A percentile compares a stretch with the other conserved stretches of the same genome.
Conservation (phyloP, 1,140 invertebrate genomes). For the Ectropis grisescens region DNA sequence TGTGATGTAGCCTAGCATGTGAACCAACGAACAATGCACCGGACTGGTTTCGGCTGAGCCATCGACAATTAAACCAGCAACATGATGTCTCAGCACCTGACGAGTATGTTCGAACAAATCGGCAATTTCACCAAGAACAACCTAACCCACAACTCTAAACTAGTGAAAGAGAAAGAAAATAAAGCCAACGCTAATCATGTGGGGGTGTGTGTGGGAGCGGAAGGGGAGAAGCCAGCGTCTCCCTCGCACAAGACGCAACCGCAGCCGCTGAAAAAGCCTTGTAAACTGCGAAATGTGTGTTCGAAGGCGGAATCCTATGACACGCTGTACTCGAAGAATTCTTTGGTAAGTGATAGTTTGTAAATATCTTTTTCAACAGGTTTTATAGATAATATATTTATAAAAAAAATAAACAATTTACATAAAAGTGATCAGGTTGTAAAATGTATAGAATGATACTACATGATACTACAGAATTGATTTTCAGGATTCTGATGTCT, state of each 20-base stretch:
- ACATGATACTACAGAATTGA: no score
- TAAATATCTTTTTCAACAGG: slow-evolving; percentile 3
- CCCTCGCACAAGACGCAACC: slow-evolving; percentile 36
- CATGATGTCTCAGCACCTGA: slow-evolving; percentile 67
- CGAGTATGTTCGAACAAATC: slow-evolving; percentile 66
- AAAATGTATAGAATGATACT: no score
- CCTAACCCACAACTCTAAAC: slow-evolving; percentile 51
- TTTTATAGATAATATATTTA: no score
- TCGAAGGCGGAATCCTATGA: slow-evolving; percentile 59
- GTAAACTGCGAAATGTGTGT: slow-evolving; percentile 55
- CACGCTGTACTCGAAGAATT: slow-evolving; percentile 48
- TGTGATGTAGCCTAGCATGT: no score
- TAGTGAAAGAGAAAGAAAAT: slow-evolving; percentile 50
- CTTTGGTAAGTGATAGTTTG: slow-evolving; percentile 45
- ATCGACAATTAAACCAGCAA: slow-evolving; percentile 27
- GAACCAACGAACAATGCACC: no score
- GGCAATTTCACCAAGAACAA: slow-evolving; percentile 70
- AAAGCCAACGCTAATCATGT: slow-evolving; percentile 42
- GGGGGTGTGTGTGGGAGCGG: slow-evolving; percentile 14
- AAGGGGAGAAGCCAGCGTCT: slow-evolving; percentile 34
- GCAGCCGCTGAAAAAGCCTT: slow-evolving; percentile 58
- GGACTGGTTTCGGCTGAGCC: no score
- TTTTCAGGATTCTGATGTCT: no score
- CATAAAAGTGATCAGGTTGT: no score
- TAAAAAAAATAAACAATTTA: no score